Conservation (phyloP, 2,113 vertebrate species). For the Baryphthengus martii region DNA sequence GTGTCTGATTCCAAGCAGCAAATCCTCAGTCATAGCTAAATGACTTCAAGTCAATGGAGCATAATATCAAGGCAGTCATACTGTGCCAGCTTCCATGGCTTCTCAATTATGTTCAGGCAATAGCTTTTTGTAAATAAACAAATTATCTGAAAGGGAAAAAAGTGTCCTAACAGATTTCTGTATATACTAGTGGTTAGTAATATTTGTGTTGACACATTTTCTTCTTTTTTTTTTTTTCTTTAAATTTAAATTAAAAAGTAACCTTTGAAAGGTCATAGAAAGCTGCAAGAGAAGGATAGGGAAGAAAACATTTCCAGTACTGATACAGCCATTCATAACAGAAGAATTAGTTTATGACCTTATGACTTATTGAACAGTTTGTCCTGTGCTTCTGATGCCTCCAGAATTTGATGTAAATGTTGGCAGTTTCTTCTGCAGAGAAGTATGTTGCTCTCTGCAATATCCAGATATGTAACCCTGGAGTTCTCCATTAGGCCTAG, state of each 20-base stretch:
- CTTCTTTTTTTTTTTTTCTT: neutral
- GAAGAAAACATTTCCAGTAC: neutral
- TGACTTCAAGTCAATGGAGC: neutral
- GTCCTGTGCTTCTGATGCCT: neutral
- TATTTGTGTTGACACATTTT: neutral
- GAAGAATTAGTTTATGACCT: neutral
- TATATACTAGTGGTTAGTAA: neutral
- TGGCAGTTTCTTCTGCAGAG: neutral
- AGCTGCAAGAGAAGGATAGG: neutral
- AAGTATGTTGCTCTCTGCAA: neutral
- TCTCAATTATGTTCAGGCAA: neutral
- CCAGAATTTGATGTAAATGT: neutral
- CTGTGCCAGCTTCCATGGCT: neutral
- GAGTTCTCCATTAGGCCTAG: neutral
- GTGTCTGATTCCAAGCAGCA: neutral
- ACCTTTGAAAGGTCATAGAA: neutral
- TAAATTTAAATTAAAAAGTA: neutral
- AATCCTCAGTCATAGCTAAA: neutral
- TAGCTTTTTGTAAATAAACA: neutral
- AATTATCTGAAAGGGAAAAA: neutral
- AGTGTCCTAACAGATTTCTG: neutral
- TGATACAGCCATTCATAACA: neutral
- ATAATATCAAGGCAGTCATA: neutral
- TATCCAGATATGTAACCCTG: neutral
- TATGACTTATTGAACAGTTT: neutral